Conservation (phyloP, 2,113 vertebrate genomes). For the Malurus elegans region DNA sequence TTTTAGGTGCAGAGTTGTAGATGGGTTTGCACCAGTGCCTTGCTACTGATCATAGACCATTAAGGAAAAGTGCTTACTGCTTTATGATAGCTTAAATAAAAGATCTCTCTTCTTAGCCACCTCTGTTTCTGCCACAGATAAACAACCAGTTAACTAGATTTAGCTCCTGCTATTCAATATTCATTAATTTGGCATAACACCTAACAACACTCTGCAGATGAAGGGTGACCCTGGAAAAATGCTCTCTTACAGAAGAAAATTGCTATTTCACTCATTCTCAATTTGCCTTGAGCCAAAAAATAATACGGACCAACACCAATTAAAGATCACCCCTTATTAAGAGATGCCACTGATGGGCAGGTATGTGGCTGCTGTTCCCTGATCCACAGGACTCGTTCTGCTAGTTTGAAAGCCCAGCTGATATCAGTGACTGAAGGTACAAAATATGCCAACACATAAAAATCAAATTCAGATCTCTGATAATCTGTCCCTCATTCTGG, state of each 20-base stretch:
- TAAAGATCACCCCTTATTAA: not conserved
- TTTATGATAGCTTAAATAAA: not conserved
- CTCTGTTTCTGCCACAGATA: not conserved
- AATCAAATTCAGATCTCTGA: not conserved
- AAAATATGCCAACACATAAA: not conserved
- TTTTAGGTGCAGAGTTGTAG: not conserved
- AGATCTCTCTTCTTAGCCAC: not conserved
- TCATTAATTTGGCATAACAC: not conserved
- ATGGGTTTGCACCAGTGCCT: not conserved
- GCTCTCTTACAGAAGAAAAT: not conserved
- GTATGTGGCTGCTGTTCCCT: not conserved
- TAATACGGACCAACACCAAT: not conserved
- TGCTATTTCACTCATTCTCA: not conserved
- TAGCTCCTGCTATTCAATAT: not conserved
- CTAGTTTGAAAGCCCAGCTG: not conserved
- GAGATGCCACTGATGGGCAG: not conserved
- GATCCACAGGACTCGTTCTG: not conserved
- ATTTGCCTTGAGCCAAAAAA: not conserved
- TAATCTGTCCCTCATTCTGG: not conserved
- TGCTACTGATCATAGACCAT: not conserved
- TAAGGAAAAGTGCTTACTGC: not conserved
- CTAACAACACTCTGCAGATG: not conserved
- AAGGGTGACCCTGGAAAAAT: not conserved
- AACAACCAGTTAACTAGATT: not conserved
- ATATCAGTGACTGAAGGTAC: not conserved